phyloP scores from a whole-genome alignment of 2,797 vertebrate genomes.

The Gadopsis bispinosus region DNA sequence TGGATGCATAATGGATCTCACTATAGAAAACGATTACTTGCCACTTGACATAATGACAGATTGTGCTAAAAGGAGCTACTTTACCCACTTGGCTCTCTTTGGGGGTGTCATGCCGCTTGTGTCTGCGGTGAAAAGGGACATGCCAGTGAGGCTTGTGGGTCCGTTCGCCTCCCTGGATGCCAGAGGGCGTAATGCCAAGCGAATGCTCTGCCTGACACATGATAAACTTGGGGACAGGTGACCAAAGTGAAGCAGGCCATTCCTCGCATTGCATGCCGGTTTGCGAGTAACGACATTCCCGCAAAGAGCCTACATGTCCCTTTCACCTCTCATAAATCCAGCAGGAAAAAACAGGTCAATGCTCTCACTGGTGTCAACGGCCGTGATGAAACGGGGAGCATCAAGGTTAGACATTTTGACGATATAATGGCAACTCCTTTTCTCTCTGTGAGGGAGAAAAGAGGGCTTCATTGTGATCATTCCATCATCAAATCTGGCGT shows the following conservation, averaged over 20 bases:
- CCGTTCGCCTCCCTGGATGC: constrained; percentile 45
- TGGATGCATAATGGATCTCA: constrained; percentile 65
- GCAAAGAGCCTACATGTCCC: constrained; percentile 19
- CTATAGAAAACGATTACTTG: constrained; percentile 61
- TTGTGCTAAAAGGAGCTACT: constrained; percentile 76
- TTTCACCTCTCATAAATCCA: constrained; percentile 44
- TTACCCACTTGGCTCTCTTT: constrained; percentile 69
- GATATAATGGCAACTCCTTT: constrained; percentile 22
- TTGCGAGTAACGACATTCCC: constrained; percentile 45
- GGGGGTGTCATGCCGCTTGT: constrained; percentile 64
- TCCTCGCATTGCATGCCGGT: constrained; percentile 48
- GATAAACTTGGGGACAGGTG: constrained; percentile 75
- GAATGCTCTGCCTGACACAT: constrained; percentile 56
- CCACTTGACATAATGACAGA: constrained; percentile 76
- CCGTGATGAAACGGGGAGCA: constrained; percentile 45
- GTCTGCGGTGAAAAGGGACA: constrained; percentile 48
- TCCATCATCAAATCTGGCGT: constrained; percentile 14
- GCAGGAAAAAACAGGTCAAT: constrained; percentile 25
- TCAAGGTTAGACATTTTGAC: constrained; percentile 37
- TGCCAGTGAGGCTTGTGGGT: constrained; percentile 31
- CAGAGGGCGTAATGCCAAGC: constrained; percentile 58
- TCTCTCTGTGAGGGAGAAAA: neutral
- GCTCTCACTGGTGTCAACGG: constrained; percentile 55
- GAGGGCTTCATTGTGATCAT: neutral
- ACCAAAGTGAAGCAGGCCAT: constrained; percentile 54